These are phyloP conservation scores for Lymantria dispar DNA, from an alignment of 2,888 invertebrate genomes.

Conservation along the genomic window DNA sequence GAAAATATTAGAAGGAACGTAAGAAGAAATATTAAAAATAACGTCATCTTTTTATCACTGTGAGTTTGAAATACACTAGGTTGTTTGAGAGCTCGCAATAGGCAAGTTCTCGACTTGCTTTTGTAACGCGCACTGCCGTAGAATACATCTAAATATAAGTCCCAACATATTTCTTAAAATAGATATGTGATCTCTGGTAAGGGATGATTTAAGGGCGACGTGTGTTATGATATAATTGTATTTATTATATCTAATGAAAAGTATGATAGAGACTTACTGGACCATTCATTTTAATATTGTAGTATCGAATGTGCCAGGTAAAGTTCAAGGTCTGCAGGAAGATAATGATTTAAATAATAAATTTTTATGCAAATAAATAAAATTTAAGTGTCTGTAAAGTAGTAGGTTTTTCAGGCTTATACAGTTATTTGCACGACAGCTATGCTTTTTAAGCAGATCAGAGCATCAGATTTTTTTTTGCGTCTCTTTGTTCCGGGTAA, in stretches of 20 bases:
- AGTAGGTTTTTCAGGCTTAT: too few relatives aligned
- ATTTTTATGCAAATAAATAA: too few relatives aligned
- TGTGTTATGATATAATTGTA: slow-evolving; percentile 2
- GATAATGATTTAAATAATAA: too few relatives aligned
- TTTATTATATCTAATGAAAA: not conserved
- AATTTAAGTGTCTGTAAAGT: too few relatives aligned
- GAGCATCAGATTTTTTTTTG: too few relatives aligned
- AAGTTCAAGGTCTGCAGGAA: too few relatives aligned
- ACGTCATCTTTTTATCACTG: not conserved
- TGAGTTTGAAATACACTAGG: not conserved
- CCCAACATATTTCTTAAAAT: slow-evolving; percentile 19
- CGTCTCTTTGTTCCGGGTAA: too few relatives aligned
- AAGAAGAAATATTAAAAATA: not conserved
- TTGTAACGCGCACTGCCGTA: slow-evolving; percentile 6
- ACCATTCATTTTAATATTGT: too few relatives aligned
- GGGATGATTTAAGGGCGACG: slow-evolving; percentile 31
- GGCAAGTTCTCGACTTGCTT: slow-evolving; percentile 3
- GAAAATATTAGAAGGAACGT: not conserved
- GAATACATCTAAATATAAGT: slow-evolving; percentile 29
- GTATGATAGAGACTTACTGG: too few relatives aligned
- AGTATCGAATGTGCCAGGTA: too few relatives aligned
- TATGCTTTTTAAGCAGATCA: too few relatives aligned
- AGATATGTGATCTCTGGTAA: slow-evolving; percentile 22
- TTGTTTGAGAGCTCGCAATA: not conserved
- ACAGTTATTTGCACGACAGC: too few relatives aligned